These are phyloP conservation scores for Jacana jacana DNA, from an alignment of 2,113 vertebrate species.

Conservation along the genomic window DNA sequence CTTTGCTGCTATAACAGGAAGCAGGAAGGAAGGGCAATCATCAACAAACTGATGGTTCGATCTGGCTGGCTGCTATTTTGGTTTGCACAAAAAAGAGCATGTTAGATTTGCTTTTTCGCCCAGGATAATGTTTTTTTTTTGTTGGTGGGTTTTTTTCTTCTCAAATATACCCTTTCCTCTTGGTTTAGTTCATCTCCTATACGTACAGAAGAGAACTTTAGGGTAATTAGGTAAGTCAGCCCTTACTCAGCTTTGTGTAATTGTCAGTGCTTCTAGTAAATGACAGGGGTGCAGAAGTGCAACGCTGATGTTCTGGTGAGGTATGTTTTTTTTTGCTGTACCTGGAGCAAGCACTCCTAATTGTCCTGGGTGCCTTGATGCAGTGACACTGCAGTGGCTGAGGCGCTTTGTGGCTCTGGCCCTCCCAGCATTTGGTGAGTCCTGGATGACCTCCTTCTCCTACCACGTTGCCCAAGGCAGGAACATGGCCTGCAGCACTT, in stretches of 20 bases:
- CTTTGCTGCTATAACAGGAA: not conserved
- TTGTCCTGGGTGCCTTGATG: rapidly evolving
- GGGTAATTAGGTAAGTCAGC: not conserved
- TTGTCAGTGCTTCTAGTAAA: not conserved
- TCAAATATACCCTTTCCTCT: not conserved
- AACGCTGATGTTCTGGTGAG: rapidly evolving
- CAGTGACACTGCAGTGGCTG: rapidly evolving
- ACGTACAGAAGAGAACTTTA: not conserved
- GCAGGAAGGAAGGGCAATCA: not conserved
- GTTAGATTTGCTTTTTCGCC: not conserved
- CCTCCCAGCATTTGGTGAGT: rapidly evolving
- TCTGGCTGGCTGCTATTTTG: not conserved
- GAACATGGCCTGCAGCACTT: not conserved
- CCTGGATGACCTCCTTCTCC: not conserved
- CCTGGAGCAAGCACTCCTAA: not conserved
- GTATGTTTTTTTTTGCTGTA: not conserved
- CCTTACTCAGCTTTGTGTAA: not conserved
- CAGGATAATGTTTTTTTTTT: not conserved
- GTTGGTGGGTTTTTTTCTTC: not conserved
- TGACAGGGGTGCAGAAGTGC: not conserved
- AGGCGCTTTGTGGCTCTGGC: not conserved
- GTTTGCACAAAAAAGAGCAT: not conserved
- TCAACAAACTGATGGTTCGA: not conserved
- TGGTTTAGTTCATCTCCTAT: not conserved
- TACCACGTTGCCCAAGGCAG: rapidly evolving